A percentile compares a stretch with the other conserved stretches of the same genome.
Evolutionary conservation across 1,140 invertebrate species (phyloP).

Genomic region (Trachymyrmex septentrionalis): DNA sequence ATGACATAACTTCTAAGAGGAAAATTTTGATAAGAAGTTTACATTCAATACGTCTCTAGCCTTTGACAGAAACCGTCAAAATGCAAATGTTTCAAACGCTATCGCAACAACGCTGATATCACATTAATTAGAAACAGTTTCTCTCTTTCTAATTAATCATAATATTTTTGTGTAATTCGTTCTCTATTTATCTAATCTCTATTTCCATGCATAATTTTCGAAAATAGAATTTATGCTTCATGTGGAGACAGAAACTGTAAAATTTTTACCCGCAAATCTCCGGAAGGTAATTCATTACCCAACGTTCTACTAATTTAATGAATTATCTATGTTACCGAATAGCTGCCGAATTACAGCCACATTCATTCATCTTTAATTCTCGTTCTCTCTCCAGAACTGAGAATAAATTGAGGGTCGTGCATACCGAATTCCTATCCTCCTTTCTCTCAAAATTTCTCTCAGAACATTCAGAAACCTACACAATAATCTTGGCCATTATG

Average conservation of each 20-base stretch:
- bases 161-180: background rate
- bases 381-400: constrained; percentile 10
- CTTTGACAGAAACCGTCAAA: background rate
- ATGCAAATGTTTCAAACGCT: background rate
- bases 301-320: constrained; percentile 34
- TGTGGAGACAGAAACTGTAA: background rate
- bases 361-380: constrained; percentile 50
- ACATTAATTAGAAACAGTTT: background rate
- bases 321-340: constrained; percentile 38
- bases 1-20: constrained; percentile 17
- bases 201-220: background rate
- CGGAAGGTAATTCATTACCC: constrained; percentile 12
- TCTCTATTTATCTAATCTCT: background rate
- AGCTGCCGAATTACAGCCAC: constrained; percentile 33
- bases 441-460: constrained; percentile 20
- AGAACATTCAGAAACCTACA: background rate
- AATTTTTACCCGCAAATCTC: constrained; percentile 7
- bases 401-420: constrained; percentile 39
- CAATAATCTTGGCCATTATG: constrained; percentile 37
- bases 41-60: background rate
- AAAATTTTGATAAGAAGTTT: constrained; percentile 6
- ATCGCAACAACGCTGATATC: too few relatives aligned
- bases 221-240: background rate
- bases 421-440: constrained; percentile 11
- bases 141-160: constrained; percentile 13